These are phyloP conservation scores for Synergus itoensis DNA, from an alignment of 2,888 invertebrate genomes.

Conservation along the genomic window DNA sequence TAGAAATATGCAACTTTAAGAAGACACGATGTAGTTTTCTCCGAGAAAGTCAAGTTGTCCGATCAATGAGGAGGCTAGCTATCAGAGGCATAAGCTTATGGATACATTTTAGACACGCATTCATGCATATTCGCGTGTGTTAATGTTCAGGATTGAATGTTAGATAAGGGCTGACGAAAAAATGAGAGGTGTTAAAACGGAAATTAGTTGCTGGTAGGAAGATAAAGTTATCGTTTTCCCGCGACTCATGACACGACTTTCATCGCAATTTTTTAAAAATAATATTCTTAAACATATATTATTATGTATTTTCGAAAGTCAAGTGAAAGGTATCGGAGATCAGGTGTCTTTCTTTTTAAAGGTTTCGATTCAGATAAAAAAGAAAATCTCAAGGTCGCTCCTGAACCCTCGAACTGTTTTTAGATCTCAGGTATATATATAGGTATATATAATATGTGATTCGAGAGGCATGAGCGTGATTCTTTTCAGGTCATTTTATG, in stretches of 20 bases:
- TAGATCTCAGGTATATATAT: neutral
- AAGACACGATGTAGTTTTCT: constrained; percentile 38
- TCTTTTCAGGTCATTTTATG: constrained; percentile 19
- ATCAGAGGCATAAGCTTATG: constrained; percentile 20
- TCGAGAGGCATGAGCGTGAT: constrained; percentile 15
- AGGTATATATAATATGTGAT: constrained; percentile 4
- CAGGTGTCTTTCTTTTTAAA: constrained; percentile 10
- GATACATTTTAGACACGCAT: constrained; percentile 40
- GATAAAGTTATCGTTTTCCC: constrained; percentile 30
- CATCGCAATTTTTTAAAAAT: constrained; percentile 3
- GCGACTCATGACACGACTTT: constrained; percentile 29
- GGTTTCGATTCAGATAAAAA: neutral
- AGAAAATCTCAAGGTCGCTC: constrained; percentile 20
- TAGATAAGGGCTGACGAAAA: constrained; percentile 1
- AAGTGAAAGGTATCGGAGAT: constrained; percentile 23
- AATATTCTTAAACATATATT: neutral
- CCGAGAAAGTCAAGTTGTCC: constrained; percentile 9
- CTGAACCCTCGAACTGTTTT: constrained; percentile 5
- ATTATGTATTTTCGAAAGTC: constrained; percentile 32
- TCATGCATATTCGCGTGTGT: constrained; percentile 32
- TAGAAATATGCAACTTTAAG: constrained; percentile 34
- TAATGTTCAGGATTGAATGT: constrained; percentile 35
- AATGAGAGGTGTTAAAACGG: constrained; percentile 23
- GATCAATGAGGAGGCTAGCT: constrained; percentile 11
- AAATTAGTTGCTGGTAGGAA: constrained; percentile 28